phyloP scores from a whole-genome alignment of 2,888 invertebrate species.

The Tenthredo distinguenda region DNA sequence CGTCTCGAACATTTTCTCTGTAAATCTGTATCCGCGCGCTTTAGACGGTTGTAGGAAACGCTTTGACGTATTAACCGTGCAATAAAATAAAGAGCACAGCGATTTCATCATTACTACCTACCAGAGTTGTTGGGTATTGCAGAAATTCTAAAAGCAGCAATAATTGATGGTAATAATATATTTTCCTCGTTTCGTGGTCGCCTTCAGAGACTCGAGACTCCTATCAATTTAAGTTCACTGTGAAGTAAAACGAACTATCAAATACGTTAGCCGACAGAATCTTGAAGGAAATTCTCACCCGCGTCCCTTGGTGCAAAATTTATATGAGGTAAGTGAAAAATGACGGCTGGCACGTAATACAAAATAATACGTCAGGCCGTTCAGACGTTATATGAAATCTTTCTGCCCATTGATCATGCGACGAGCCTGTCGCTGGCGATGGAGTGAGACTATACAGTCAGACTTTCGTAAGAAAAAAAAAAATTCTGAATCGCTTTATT shows the following conservation, averaged over 20 bases:
- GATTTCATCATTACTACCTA: conserved; percentile 20
- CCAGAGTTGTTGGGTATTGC: background rate
- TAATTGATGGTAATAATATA: conserved; percentile 33
- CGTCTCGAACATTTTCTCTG: conserved; percentile 27
- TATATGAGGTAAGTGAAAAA: conserved; percentile 44
- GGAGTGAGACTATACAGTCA: background rate
- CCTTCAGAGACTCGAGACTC: background rate
- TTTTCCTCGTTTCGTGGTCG: conserved; percentile 34
- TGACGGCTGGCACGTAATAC: conserved; percentile 29
- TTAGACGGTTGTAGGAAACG: background rate
- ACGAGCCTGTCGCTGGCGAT: background rate
- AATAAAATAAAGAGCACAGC: background rate
- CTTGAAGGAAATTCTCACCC: conserved; percentile 25
- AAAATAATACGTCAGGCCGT: conserved; percentile 41
- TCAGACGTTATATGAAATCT: conserved; percentile 38
- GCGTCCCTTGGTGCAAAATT: conserved; percentile 20
- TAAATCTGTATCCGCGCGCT: conserved; percentile 19
- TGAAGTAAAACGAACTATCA: background rate
- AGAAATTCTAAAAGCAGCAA: background rate
- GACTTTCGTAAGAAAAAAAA: background rate
- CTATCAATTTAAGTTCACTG: background rate
- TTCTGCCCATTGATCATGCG: conserved; percentile 41
- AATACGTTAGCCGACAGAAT: conserved; percentile 39
- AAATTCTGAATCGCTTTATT: background rate
- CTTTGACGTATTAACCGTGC: conserved; percentile 35